Evolutionary conservation across 2,113 vertebrate species (phyloP), one percentile per base, ranked within the genome.

Genomic region (Uria lomvia): DNA sequence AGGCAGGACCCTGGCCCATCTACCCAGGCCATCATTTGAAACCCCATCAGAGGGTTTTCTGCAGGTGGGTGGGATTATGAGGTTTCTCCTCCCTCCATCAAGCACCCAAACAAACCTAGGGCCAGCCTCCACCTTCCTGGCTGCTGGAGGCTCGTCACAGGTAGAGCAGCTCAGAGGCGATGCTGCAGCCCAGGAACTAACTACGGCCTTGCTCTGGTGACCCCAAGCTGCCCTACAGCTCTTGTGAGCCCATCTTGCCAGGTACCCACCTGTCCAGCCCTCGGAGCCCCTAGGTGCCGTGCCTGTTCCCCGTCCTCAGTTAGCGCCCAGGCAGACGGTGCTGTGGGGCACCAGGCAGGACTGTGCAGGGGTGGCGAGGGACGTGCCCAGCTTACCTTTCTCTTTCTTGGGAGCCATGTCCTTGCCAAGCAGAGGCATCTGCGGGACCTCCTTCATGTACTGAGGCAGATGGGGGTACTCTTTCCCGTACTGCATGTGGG

Each of bases 381-480:
- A 18, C 1, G 1, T 2, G 16, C 36, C 6, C 2, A 66, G 17
- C 82, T 88, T 97, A 99, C 99, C 99, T 99, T 99, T 99, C 93
- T 99, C 98, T 91, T 99, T 99, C 88, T 98, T 99, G 83, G 98
- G 96, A 90, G 78, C 97, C 85, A 97, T 98, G 38, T 99, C 99
- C 96, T 99, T 99, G 96, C 99, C 98, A 8, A 99, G 98, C 96
- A 99, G 97, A 47, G 99, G 99, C 84, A 98, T 97, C 71, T 99
- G 99, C 2, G 99, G 99, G 17, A 99, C 93, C 78, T 99, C 99
- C 97, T 99, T 99, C 97, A 98, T 98, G 97, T 99, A 99, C 26
- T 99, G 99, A 78, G 99, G 99, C 78, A 98, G 92, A 10, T 98
- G 97, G 65, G 99, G 98, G 90, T 99, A 99, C 84, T 99, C 98